Conservation (phyloP, 2,888 invertebrate species). For the Plagiodera versicolora region DNA sequence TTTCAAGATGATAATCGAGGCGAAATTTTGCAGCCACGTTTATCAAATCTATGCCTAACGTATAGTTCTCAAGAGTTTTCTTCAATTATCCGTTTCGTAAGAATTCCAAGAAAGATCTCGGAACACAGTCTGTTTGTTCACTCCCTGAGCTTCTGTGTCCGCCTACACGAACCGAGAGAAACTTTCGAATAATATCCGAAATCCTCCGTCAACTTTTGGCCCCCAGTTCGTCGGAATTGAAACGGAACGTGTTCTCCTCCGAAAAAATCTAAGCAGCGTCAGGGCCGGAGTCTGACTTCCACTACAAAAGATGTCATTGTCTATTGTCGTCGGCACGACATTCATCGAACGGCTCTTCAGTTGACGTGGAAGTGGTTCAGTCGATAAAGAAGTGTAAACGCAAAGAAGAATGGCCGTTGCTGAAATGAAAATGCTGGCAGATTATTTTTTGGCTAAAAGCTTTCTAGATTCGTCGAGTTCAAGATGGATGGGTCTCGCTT, state of each 20-base stretch:
- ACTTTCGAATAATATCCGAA: slow-evolving; percentile 14
- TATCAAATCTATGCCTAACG: too few species aligned
- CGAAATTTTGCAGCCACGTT: too few species aligned
- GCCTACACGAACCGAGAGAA: slow-evolving; percentile 7
- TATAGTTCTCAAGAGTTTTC: too few species aligned
- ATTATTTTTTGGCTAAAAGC: slow-evolving; percentile 17
- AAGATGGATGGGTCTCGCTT: too few species aligned
- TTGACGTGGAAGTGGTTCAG: slow-evolving; percentile 25
- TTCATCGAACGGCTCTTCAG: slow-evolving; percentile 24
- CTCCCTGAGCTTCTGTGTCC: too few species aligned
- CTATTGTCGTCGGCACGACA: slow-evolving; percentile 24
- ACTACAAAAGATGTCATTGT: slow-evolving; percentile 22
- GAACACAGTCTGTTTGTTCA: too few species aligned
- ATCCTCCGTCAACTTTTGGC: not conserved
- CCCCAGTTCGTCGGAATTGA: slow-evolving; percentile 14
- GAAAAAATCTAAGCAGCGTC: too few species aligned
- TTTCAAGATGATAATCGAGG: too few species aligned
- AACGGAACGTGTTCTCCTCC: slow-evolving; percentile 13
- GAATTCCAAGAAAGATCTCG: too few species aligned
- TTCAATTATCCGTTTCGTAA: too few species aligned
- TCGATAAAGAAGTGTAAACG: slow-evolving; percentile 27
- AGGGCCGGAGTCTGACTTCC: slow-evolving; percentile 14
- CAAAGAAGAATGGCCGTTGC: slow-evolving; percentile 16
- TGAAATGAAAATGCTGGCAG: slow-evolving; percentile 13
- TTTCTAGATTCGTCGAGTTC: slow-evolving; percentile 7